Base-by-base conservation (phyloP, 2,797 vertebrate genomes). In the Chloroceryle inda region DNA sequence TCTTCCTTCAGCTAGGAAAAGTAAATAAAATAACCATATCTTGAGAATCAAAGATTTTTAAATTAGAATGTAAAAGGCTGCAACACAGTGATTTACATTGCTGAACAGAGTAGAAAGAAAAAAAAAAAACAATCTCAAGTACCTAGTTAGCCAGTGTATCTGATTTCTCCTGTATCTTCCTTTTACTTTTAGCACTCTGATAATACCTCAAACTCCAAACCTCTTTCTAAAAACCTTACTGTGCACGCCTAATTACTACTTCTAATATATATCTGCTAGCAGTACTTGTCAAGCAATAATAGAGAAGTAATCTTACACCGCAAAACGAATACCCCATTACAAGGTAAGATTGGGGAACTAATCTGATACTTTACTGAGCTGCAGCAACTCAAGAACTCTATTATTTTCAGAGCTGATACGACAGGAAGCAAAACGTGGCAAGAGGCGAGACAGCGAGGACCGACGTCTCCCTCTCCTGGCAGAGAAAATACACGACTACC, bases 1-100 rank as follows among this genome's bases (percentile, higher is more conserved):
- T 99, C 96, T 99, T 99, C 85, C 94, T 95, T 95, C 85, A 95
- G 33, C 21, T 75, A 95, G 0, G 2, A 69, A 79, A 72, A 68
- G 21, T 45, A 42, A 37, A 26, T 24, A 37, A 6, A 13, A 67
- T 52, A 18, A 13, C 2, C 0, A 0, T 33, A 33, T 27, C 8
- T 53, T 69, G 24, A 96, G 38, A 85, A 92, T 79, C 2, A 62
- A n/a, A 2, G 16, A 6, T 62, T 37, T 50, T 83, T 18, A 55
- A 79, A 69, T 37, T 29, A 50, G 10, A 79, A 72, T 13, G n/a
- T 12, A 40, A 62, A 52, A 80, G 21, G 45, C 11, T 13, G 58
- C 15, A 64, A 33, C 8, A 52, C 6, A 44, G 31, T 27, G 26
- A 45, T 27, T 49, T 26, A 21, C 2, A 38, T 40, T 62, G 14